phyloP scores from a whole-genome alignment of 53 echinoderm and acorn worm genomes.

The Paracentrotus lividus region DNA sequence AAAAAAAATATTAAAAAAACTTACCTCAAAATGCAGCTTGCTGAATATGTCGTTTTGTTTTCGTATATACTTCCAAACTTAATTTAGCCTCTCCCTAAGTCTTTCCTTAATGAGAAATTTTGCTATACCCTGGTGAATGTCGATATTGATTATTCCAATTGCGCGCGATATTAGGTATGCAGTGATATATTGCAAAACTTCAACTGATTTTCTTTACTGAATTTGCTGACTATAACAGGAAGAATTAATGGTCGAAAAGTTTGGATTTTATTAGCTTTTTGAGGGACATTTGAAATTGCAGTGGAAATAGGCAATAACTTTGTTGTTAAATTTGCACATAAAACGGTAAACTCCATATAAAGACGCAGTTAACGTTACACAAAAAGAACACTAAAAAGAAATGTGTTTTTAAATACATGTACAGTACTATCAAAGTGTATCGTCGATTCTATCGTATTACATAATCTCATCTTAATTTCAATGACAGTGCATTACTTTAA shows the following conservation, averaged over 20 bases:
- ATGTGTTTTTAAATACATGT: too few species aligned
- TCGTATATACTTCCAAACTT: too few species aligned
- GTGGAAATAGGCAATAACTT: slow-evolving; percentile 37
- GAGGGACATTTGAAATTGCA: slow-evolving; percentile 22
- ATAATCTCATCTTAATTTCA: background rate
- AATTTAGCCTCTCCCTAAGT: too few species aligned
- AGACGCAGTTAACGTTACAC: background rate
- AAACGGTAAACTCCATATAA: background rate
- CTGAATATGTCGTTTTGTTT: too few species aligned
- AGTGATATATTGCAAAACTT: background rate
- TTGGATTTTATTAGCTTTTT: slow-evolving; percentile 7
- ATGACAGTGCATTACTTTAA: background rate
- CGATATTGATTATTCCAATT: background rate
- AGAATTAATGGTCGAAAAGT: slow-evolving; percentile 22
- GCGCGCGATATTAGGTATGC: background rate
- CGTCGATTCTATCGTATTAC: background rate
- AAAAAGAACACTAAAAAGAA: background rate
- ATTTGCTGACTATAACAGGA: background rate
- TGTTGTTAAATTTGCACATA: slow-evolving; percentile 31
- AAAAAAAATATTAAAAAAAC: too few species aligned
- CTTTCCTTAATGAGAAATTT: too few species aligned
- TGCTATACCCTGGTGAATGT: too few species aligned
- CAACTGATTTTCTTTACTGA: background rate
- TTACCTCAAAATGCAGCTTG: too few species aligned
- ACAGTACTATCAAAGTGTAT: background rate